Evolutionary conservation across 64 coral and sea anemone genomes (phyloP).

Genomic region (Porites australiensis): DNA sequence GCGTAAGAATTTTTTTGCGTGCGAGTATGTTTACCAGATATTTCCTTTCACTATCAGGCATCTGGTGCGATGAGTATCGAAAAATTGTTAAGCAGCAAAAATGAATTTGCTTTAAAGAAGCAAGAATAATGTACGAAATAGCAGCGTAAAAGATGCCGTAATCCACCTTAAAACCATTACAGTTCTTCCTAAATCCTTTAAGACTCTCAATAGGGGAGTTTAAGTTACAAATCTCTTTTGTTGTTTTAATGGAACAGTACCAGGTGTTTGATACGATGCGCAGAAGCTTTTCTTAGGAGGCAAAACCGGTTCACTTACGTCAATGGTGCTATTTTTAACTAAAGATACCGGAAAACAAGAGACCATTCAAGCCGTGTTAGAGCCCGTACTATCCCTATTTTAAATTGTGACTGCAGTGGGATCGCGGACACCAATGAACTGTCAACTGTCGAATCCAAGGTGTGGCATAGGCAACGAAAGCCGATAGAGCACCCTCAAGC

Average conservation of each 20-base stretch:
- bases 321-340: slow-evolving; percentile 16
- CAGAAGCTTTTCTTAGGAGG: not conserved
- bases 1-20: slow-evolving; percentile 7
- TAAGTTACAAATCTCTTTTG: not conserved
- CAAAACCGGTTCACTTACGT: slow-evolving; percentile 2
- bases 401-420: not conserved
- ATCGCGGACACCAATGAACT: not conserved
- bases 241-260: not conserved
- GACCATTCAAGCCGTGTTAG: not conserved
- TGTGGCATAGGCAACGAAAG: too few species aligned
- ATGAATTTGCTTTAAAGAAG: not conserved
- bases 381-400: not conserved
- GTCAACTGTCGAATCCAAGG: not conserved
- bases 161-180: not conserved
- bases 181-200: slow-evolving; percentile 1
- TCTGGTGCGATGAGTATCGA: not conserved
- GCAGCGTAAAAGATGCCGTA: not conserved
- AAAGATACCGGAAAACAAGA: not conserved
- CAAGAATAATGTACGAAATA: not conserved
- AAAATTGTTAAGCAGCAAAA: not conserved
- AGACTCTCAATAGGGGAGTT: not conserved
- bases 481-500: too few species aligned
- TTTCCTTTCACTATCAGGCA: not conserved
- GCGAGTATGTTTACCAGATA: slow-evolving; percentile 6
- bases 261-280: not conserved